Evolutionary conservation across 2,797 vertebrate genomes (phyloP), one percentile per base, ranked within the genome.

Genomic region (Benthosema pterotum): DNA sequence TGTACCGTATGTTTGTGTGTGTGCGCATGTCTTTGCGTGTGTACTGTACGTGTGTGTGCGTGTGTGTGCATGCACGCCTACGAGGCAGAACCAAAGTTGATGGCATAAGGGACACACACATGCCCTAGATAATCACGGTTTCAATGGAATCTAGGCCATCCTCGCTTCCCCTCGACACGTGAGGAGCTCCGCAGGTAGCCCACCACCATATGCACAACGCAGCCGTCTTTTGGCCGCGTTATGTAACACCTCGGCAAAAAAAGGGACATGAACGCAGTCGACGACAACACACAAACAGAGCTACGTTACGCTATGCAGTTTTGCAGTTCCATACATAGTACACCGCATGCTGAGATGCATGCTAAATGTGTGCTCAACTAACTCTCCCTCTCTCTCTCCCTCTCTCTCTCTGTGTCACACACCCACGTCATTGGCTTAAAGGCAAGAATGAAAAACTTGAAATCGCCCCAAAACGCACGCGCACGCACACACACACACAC

Each of bases 81-180:
- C 64, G 62, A 72, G 75, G 83, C 77, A 72, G 77, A 82, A 85
- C 73, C 75, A 69, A 72, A 61, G 60, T 47, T 73, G 69, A 72
- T 80, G 76, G 78, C 79, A 87, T 77, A 82, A 81, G 84, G 83
- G 78, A 83, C 77, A 69, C 84, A 69, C 84, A 82, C 79, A 83
- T 80, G 87, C 81, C 85, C 89, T 82, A 90, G 83, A 90, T 88
- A 89, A 83, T 83, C n/a, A n/a, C n/a, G 76, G 77, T 81, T 77
- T 79, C 77, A 89, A 86, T 87, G 74, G 79, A 90, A 91, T 89
- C 88, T 88, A 89, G 89, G 90, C 79, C 88, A 89, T 80, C 83
- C 85, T 85, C 77, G 74, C 74, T 80, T 80, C 66, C 76, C 70
- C 78, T 63, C n/a, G 42, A 80, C 89, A 89, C 85, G 83, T 87